phyloP scores from a whole-genome alignment of 2,888 invertebrate species.

The Pandemis heparana region DNA sequence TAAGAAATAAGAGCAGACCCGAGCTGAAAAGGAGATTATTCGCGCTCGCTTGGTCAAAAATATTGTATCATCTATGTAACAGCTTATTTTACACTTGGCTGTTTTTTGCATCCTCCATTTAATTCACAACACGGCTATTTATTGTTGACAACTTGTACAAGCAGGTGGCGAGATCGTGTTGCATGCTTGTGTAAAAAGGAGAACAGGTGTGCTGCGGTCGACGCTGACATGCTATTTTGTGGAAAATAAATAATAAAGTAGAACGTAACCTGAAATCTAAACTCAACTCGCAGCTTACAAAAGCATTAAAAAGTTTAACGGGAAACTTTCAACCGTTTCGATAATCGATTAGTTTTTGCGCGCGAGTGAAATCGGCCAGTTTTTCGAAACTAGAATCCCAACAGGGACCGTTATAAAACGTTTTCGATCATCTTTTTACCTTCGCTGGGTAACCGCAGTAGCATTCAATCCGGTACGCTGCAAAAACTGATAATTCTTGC shows the following conservation, averaged over 20 bases:
- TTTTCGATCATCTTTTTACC: slow-evolving; percentile 38
- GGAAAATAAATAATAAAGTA: not conserved
- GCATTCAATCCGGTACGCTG: slow-evolving; percentile 13
- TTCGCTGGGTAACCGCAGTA: slow-evolving; percentile 26
- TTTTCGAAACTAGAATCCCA: slow-evolving; percentile 30
- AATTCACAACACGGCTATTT: not conserved
- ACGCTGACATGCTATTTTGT: not conserved
- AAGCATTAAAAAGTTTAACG: slow-evolving; percentile 19
- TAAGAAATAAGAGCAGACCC: too few relatives aligned
- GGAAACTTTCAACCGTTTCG: slow-evolving; percentile 22
- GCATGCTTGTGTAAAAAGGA: not conserved
- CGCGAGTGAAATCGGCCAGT: slow-evolving; percentile 26
- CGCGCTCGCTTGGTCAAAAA: too few relatives aligned
- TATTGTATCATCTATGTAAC: too few relatives aligned
- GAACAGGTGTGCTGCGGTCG: not conserved
- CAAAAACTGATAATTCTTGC: slow-evolving; percentile 30
- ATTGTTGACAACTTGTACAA: not conserved
- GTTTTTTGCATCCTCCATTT: not conserved
- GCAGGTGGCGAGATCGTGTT: not conserved
- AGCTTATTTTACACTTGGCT: not conserved
- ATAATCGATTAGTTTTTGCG: slow-evolving; percentile 38
- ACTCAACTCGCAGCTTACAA: not conserved
- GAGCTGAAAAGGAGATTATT: too few relatives aligned
- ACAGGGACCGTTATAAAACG: slow-evolving; percentile 36
- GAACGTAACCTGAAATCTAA: not conserved